Conservation (phyloP, 2,113 vertebrate genomes). For the Protobothrops flavoviridis region DNA sequence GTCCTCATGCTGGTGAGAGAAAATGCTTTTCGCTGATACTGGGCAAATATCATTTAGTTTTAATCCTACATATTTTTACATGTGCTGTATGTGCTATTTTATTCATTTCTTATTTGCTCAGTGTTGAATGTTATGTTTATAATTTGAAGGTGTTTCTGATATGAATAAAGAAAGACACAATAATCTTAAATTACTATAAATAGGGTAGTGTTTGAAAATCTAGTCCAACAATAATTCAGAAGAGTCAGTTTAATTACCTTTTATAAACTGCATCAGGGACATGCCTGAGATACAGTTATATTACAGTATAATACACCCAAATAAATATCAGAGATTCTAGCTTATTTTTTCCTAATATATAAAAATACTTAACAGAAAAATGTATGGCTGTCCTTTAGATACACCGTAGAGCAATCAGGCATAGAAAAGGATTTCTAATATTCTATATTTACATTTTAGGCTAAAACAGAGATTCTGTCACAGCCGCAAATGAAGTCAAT, state of each 20-base stretch:
- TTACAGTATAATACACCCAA: not conserved
- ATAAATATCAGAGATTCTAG: not conserved
- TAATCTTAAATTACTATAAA: not conserved
- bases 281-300: not conserved
- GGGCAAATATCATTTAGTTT: not conserved
- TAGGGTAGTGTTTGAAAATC: not conserved
- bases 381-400: not conserved
- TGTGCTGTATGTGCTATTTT: not conserved
- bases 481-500: conserved; percentile 24
- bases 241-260: not conserved
- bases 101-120: not conserved
- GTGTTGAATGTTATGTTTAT: not conserved
- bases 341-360: not conserved
- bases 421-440: not conserved
- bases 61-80: not conserved
- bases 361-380: not conserved
- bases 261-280: not conserved
- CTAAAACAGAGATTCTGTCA: conserved; percentile 44
- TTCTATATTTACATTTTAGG: conserved; percentile 53
- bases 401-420: not conserved
- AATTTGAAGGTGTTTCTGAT: not conserved
- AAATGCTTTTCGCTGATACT: not conserved
- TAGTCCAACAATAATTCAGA: not conserved
- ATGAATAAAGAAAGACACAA: not conserved
- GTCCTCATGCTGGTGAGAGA: not conserved